Percentiles rank a stretch among this genome's conserved stretches.
Conservation (phyloP, 2,113 vertebrate genomes). For the Prionailurus bengalensis region DNA sequence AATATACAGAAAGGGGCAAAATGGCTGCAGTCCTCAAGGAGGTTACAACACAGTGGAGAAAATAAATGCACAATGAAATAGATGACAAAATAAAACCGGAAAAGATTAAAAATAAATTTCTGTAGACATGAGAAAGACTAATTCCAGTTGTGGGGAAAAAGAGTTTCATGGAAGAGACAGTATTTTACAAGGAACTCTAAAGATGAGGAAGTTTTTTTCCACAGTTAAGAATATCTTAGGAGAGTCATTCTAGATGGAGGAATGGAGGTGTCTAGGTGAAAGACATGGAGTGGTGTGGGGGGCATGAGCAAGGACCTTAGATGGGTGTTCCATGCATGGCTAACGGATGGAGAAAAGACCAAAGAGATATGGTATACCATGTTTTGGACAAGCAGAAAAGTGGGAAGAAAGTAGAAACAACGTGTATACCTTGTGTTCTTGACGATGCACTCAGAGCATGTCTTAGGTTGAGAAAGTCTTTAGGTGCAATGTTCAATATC, state of each 20-base stretch:
- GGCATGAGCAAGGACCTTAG: background rate
- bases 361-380: no score
- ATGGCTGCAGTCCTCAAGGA: background rate
- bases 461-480: background rate
- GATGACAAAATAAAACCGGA: background rate
- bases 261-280: background rate
- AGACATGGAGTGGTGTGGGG: background rate
- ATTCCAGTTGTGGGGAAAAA: background rate
- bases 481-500: background rate
- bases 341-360: background rate
- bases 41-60: background rate
- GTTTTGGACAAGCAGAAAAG: background rate
- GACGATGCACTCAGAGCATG: background rate
- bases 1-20: background rate
- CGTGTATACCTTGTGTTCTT: background rate
- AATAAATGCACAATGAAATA: background rate
- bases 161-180: background rate
- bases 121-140: background rate
- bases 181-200: background rate
- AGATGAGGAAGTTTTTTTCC: background rate
- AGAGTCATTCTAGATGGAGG: background rate
- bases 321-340: background rate
- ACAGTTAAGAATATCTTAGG: background rate
- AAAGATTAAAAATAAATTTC: background rate
- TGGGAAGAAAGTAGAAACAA: background rate